Conservation (phyloP, 2,888 invertebrate genomes). For the Drosophila ustulata region DNA sequence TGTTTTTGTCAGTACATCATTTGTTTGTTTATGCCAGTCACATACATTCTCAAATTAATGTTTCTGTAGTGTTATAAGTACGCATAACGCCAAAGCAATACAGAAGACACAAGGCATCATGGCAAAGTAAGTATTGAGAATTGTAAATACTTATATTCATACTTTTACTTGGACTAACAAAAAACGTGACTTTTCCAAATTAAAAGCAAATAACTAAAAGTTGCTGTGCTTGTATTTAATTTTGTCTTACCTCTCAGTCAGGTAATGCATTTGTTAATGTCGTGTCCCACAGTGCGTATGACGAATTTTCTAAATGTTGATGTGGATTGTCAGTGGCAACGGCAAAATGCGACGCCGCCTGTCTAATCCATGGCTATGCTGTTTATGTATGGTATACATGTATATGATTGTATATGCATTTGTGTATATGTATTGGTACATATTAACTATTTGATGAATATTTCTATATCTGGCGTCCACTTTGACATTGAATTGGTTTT, state of each 20-base stretch:
- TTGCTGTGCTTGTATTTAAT: slow-evolving; percentile 13
- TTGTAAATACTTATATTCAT: background rate
- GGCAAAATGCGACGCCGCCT: slow-evolving; percentile 26
- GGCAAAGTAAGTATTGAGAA: slow-evolving; percentile 39
- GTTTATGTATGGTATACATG: slow-evolving; percentile 28
- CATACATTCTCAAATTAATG: slow-evolving; percentile 30
- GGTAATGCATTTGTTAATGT: slow-evolving; percentile 68
- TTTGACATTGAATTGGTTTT: slow-evolving; percentile 77
- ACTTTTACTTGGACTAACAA: background rate
- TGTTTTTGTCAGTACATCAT: too few species aligned
- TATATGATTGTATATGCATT: background rate
- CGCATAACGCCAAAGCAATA: slow-evolving; percentile 24
- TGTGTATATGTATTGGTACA: slow-evolving; percentile 19
- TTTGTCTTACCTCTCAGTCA: slow-evolving; percentile 58
- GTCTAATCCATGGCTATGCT: slow-evolving; percentile 64
- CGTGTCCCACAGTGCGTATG: slow-evolving; percentile 74
- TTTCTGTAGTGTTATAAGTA: background rate
- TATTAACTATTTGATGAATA: slow-evolving; percentile 36
- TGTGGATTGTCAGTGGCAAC: slow-evolving; percentile 61
- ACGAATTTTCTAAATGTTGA: slow-evolving; percentile 58
- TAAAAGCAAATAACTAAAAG: slow-evolving; percentile 22
- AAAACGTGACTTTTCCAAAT: slow-evolving; percentile 32
- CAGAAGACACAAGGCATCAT: slow-evolving; percentile 48
- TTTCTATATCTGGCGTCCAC: slow-evolving; percentile 62
- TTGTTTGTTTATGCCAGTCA: slow-evolving; percentile 67